These are phyloP conservation scores for Odobenus rosmarus DNA, from an alignment of 2,113 vertebrate genomes.

Conservation along the genomic window DNA sequence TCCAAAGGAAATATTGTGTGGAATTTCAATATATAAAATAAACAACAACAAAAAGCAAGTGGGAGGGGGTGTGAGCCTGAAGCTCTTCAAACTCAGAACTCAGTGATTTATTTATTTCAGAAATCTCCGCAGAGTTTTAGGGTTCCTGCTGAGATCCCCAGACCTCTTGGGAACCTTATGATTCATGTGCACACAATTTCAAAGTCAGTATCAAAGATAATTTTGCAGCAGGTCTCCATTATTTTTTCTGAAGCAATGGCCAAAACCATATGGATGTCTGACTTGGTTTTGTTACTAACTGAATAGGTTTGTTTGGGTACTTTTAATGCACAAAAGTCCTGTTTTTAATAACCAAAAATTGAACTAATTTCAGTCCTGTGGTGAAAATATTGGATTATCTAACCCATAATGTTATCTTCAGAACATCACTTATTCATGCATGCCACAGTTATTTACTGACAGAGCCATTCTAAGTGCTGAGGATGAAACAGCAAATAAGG, in stretches of 20 bases:
- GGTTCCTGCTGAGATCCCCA: not conserved
- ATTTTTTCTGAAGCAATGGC: not conserved
- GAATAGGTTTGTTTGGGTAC: not conserved
- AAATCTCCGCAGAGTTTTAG: not conserved
- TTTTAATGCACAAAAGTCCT: not conserved
- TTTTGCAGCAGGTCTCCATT: not conserved
- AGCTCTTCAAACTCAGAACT: not conserved
- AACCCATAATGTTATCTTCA: not conserved
- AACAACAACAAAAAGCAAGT: not conserved
- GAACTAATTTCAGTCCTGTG: not conserved
- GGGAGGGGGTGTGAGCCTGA: not conserved
- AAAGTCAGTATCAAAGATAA: not conserved
- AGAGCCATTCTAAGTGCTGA: not conserved
- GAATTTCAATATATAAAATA: not conserved
- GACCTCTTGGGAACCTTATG: not conserved
- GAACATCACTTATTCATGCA: not conserved
- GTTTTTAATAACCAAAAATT: slow-evolving; percentile 34
- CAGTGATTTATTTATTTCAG: not conserved
- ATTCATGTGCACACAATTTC: not conserved
- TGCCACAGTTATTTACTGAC: not conserved
- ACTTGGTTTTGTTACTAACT: not conserved
- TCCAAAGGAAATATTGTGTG: not conserved
- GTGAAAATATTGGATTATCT: slow-evolving; percentile 3
- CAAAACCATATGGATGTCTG: not conserved
- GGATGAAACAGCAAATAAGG: not conserved